Conservation (phyloP, 2,888 invertebrate genomes). For the Eupithecia subumbrata region DNA sequence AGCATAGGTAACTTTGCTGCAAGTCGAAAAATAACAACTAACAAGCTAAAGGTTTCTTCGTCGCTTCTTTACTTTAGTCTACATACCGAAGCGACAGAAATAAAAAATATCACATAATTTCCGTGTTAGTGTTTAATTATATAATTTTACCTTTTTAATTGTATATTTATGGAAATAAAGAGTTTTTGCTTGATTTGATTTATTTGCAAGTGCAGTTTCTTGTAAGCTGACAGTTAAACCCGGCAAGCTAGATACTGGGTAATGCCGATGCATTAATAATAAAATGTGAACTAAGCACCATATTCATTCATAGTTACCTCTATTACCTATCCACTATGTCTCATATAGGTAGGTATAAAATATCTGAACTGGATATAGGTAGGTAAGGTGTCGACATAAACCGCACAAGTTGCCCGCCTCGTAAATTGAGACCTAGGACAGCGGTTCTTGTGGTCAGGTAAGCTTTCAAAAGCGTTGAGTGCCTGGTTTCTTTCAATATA, state of each 20-base stretch:
- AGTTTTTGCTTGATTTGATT: neutral
- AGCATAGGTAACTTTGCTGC: no score
- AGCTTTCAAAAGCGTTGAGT: neutral
- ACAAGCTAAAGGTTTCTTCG: no score
- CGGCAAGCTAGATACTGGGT: neutral
- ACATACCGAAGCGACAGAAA: no score
- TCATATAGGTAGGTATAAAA: neutral
- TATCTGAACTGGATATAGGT: neutral
- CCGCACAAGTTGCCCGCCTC: neutral
- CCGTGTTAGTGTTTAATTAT: no score
- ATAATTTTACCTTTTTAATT: no score
- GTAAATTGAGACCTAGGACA: neutral
- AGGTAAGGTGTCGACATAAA: neutral
- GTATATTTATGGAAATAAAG: no score
- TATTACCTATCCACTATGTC: neutral
- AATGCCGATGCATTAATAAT: no score
- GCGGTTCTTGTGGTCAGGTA: slow-evolving; percentile 14
- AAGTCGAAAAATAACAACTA: no score
- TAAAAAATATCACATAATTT: no score
- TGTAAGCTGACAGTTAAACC: neutral
- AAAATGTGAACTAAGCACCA: neutral
- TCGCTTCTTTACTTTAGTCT: no score
- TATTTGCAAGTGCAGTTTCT: neutral
- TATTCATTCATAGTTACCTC: neutral
- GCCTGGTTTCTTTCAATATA: neutral